phyloP scores from a whole-genome alignment of 2,797 vertebrate species.

The Gymnopithys bicolor region DNA sequence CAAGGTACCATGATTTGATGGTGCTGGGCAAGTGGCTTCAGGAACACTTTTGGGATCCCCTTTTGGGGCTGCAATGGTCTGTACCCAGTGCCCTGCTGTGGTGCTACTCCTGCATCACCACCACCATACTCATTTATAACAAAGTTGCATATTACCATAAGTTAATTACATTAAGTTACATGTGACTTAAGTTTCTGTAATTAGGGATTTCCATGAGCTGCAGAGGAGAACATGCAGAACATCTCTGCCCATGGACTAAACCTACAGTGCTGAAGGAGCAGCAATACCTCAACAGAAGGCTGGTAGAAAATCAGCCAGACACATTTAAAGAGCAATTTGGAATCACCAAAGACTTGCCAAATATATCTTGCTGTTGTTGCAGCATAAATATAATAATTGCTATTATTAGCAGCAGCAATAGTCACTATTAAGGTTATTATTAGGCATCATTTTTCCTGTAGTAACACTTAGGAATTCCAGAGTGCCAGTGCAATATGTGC shows the following conservation, averaged over 20 bases:
- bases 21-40: background rate
- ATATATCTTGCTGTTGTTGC: conserved; percentile 6
- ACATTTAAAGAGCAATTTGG: background rate
- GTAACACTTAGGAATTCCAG: conserved; percentile 52
- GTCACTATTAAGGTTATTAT: conserved; percentile 44
- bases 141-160: background rate
- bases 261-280: background rate
- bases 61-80: background rate
- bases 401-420: conserved; percentile 42
- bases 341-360: conserved; percentile 45
- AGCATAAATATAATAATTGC: conserved; percentile 24
- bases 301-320: background rate
- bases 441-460: conserved; percentile 46
- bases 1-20: background rate
- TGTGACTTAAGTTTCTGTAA: background rate
- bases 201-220: background rate
- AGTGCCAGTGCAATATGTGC: background rate
- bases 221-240: background rate
- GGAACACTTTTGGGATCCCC: background rate
- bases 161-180: background rate
- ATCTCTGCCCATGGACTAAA: background rate
- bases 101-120: background rate
- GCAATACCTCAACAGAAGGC: background rate
- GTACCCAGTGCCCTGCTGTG: background rate
- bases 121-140: background rate